Evolutionary conservation across 1,140 invertebrate genomes (phyloP), one percentile per base, ranked within the genome.

Genomic region (Andricus grossulariae): DNA sequence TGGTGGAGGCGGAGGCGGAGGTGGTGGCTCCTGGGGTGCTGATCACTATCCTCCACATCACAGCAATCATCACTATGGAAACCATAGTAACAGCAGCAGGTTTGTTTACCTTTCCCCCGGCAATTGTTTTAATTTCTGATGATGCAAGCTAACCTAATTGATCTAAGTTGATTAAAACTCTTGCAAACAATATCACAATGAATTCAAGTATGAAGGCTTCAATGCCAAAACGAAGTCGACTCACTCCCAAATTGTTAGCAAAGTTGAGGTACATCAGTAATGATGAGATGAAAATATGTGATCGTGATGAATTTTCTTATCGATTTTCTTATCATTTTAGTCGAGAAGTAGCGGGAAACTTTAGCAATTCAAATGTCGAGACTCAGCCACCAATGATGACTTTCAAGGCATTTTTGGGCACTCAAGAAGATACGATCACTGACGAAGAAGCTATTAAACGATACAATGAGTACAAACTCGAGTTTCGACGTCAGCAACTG

Each of bases 401-500:
- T 0, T 98, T 99, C 88, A 99, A 99, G 92, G 96, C 97, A 77
- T 99, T 99, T 90, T 93, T 99, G 19, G 95, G 95, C 25, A 97
- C 97, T 16, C 98, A 99, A 91, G 98, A 99, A 92, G 99, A 99
- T 89, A 96, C 96, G 55, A 99, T 99, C 86, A 97, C 97, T 54
- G 98, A 99, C 83, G 97, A 99, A 79, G 98, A 99, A 89, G 98
- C 98, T 12, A 96, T 99, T 82, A 95, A 95, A 85, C 99, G 99
- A 86, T 99, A 99, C 92, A 98, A 98, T 90, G 98, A 99, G 84
- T 99, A 99, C 91, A 99, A 99, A 91, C 92, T 97, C 84, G 98
- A 99, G 85, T 99, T 99, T 88, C 95, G 96, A 87, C 93, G 97
- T 73, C 97, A 99, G 89, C 98, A 99, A 88, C 94, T 99, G 21